Evolutionary conservation across 2,113 vertebrate species (phyloP), one percentile per base, ranked within the genome.

Genomic region (Lethenteron reissneri): DNA sequence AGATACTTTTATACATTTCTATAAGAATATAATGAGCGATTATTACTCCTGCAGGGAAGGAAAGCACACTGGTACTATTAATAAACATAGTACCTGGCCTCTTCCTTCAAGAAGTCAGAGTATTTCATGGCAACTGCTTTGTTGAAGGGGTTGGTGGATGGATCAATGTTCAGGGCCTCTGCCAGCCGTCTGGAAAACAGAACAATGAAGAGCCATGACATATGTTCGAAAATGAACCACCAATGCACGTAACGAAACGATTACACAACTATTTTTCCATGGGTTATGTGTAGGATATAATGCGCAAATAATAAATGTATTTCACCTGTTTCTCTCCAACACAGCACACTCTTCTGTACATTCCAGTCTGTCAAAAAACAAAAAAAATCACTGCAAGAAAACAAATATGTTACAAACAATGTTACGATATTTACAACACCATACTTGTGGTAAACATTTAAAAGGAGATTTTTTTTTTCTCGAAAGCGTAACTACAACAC

Each of bases 301-400:
- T 19, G 13, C 12, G 17, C 12, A 25, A 73, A 25, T 14, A 57
- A 71, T 62, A 12, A 21, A 12, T 56, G 59, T 11, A 19, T 74
- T 84, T 76, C 76, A 90, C 87, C 84, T 86, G 82, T 90, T 97
- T 74, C 94, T 88, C 80, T 97, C 89, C 76, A 92, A 76, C 15
- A 85, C 84, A 19, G 89, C 84, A 73, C 94, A 97, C 60, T 94
- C 90, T 74, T 95, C 84, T 73, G 97, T 89, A 77, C 94, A 99
- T 9, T 97, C 86, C 72, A 99, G 79, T 78, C 94, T 99, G 77
- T 75, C 77, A 57, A 17, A 78, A 78, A 78, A 71, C 68, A 73
- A 78, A 79, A 73, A 71, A 78, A 70, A 72, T 68, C 72, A 72
- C 71, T 41, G 41, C 10, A 68, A 68, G 25, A 8, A 11, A 68